A percentile compares a stretch with the other conserved stretches of the same genome.
Conservation (phyloP, 37 sponge, comb jelly and placozoan species). For the Mnemiopsis leidyi region DNA sequence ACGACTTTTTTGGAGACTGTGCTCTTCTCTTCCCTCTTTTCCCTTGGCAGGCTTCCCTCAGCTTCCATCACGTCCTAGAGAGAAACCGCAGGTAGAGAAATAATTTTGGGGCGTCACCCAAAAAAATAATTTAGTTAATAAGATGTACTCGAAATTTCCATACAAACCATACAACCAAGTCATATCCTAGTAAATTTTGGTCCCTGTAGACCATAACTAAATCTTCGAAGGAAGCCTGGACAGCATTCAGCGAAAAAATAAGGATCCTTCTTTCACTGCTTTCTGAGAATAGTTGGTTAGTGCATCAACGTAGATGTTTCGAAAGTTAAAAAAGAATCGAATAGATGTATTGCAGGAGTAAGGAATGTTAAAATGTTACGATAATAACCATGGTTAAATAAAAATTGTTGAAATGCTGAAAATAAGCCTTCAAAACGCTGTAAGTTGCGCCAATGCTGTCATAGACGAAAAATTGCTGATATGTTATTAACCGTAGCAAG, state of each 20-base stretch:
- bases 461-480: too few species aligned
- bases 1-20: background rate
- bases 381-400: too few species aligned
- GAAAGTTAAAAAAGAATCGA: too few species aligned
- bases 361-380: too few species aligned
- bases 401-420: too few species aligned
- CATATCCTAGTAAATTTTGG: background rate
- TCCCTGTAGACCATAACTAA: background rate
- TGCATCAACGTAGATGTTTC: background rate
- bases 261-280: background rate
- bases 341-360: too few species aligned
- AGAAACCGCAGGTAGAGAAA: background rate
- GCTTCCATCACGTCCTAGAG: background rate
- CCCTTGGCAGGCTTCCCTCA: background rate
- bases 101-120: background rate
- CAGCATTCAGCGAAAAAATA: background rate
- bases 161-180: background rate
- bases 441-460: too few species aligned
- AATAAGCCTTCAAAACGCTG: too few species aligned
- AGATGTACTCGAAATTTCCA: too few species aligned
- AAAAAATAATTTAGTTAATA: background rate
- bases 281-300: background rate
- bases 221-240: background rate
- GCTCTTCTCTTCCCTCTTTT: background rate
- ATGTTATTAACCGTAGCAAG: too few species aligned